phyloP scores from a whole-genome alignment of 2,888 invertebrate species.

The Tholera decimalis region DNA sequence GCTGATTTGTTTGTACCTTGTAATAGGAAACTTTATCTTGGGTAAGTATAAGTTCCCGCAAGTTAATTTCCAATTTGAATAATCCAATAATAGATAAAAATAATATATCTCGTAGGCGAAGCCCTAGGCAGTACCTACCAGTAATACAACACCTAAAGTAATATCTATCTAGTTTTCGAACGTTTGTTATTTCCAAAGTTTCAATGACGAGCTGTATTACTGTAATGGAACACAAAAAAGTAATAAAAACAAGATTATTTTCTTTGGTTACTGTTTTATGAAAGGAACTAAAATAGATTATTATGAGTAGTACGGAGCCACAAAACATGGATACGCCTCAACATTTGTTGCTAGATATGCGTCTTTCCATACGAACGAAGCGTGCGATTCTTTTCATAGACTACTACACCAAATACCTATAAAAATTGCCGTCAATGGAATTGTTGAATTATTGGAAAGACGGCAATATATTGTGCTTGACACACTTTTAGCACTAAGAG shows the following conservation, averaged over 20 bases:
- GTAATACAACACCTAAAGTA: slow-evolving; percentile 18
- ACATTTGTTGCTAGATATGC: neutral
- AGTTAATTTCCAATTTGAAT: too few relatives aligned
- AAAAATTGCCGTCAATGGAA: too few relatives aligned
- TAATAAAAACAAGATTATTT: slow-evolving; percentile 20
- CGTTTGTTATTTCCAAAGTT: slow-evolving; percentile 23
- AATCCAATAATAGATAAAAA: too few relatives aligned
- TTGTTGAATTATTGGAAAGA: too few relatives aligned
- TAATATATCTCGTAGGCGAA: too few relatives aligned
- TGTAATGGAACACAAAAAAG: slow-evolving; percentile 26
- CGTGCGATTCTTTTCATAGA: neutral
- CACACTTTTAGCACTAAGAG: too few relatives aligned
- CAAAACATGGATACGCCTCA: neutral
- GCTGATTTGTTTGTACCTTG: too few relatives aligned
- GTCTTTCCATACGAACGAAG: neutral
- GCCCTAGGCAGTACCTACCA: too few relatives aligned
- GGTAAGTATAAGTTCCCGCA: too few relatives aligned
- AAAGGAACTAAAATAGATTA: slow-evolving; percentile 24
- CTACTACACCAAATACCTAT: too few relatives aligned
- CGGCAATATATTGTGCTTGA: too few relatives aligned
- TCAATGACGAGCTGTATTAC: slow-evolving; percentile 15
- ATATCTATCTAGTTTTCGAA: slow-evolving; percentile 1
- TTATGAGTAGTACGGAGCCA: neutral
- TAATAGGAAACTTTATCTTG: too few relatives aligned
- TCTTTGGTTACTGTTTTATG: slow-evolving; percentile 32